Base-by-base conservation (phyloP, 2,113 vertebrate species). In the Aix galericulata region DNA sequence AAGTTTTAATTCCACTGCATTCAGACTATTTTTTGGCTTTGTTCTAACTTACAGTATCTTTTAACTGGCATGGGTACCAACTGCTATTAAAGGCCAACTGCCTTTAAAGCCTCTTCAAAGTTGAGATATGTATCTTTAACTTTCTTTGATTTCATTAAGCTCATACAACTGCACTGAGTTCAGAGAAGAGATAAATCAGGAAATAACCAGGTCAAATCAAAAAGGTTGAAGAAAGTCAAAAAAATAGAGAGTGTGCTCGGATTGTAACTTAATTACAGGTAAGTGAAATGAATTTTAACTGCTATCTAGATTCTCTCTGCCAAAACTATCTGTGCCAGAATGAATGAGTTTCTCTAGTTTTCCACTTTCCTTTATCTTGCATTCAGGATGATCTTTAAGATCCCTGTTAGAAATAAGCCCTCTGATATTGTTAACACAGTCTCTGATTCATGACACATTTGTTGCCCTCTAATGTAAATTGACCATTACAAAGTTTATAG, bases 361-460 rank as follows among this genome's bases (percentile, higher is more conserved):
- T 88, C 84, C 32, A 11, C 2, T 1, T 59, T 74, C 27, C 18
- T 8, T 63, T 83, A 55, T 68, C 63, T 82, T 64, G 29, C 11
- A 72, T 48, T 20, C n/a, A 91, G 4, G 18, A 81, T 74, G 31
- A 68, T 13, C 76, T 23, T 80, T 73, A 69, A 86, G 63, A 77
- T 50, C 38, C 7, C 27, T 84, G 22, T 3, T 32, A 40, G 4
- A 25, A 59, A 3, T 42, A 84, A 6, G 23, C 91, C 9, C 31
- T 72, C 18, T 3, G 2, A 26, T 38, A 75, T 9, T 42, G 25
- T 9, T 89, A 88, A 68, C 86, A 60, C 11, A 52, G 14, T 71
- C 36, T 81, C 69, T 76, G 53, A 82, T 67, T 94, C 89, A 91
- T 87, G 73, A 89, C 13, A 76, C 31, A 31, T 91, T 91, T 80